These are phyloP conservation scores for Xiphophorus hellerii DNA, from an alignment of 2,113 vertebrate genomes.

Conservation along the genomic window DNA sequence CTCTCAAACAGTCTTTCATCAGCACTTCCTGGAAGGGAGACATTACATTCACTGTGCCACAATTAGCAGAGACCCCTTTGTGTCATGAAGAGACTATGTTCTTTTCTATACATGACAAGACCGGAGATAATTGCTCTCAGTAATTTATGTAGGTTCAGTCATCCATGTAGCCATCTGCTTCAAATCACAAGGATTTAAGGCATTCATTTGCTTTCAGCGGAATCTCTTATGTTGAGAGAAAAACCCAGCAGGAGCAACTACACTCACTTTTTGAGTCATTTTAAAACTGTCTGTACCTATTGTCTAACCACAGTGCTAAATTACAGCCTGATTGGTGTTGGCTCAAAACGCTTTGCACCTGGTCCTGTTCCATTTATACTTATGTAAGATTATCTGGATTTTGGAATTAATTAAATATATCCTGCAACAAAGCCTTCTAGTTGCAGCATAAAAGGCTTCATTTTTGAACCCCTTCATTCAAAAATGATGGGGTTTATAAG, in stretches of 20 bases:
- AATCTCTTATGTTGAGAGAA: constrained; percentile 25
- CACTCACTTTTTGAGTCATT: neutral
- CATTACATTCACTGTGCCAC: constrained; percentile 15
- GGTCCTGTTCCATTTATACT: neutral
- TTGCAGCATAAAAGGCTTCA: too few species aligned
- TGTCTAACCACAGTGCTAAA: neutral
- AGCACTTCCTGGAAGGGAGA: constrained; percentile 42
- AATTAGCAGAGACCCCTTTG: constrained; percentile 41
- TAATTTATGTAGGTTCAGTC: constrained; percentile 19
- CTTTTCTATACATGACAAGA: constrained; percentile 19
- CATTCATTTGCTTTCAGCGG: constrained; percentile 39
- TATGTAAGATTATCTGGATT: neutral
- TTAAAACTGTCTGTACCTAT: neutral
- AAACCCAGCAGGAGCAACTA: neutral
- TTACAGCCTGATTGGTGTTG: neutral
- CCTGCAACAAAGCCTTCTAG: neutral
- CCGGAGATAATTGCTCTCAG: constrained; percentile 22
- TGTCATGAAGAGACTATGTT: constrained; percentile 25
- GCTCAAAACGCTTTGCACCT: neutral
- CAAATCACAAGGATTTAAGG: constrained; percentile 24
- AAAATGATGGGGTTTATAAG: too few species aligned
- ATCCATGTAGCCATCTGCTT: constrained; percentile 49
- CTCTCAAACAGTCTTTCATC: constrained; percentile 54
- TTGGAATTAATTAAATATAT: neutral
- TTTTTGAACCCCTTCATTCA: too few species aligned